Evolutionary conservation across 2,888 invertebrate species (phyloP), one percentile per base, ranked within the genome.

Genomic region (Ectobius pallidus): DNA sequence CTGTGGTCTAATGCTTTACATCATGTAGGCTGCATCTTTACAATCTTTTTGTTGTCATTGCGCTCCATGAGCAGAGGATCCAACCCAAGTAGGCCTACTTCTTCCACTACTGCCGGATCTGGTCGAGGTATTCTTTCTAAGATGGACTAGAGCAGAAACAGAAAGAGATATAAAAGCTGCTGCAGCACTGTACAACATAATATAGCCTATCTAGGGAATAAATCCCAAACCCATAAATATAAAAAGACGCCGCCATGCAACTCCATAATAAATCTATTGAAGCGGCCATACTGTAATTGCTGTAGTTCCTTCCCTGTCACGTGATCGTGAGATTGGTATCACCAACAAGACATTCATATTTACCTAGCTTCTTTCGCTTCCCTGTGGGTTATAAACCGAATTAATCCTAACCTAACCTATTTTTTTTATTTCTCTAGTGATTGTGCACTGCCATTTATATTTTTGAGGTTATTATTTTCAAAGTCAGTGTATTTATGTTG

Each of bases 1-100:
- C 93, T 86, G 79, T 94, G 94, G 0, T 91, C 93, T 72, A n/a
- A 92, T 87, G 58, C 90, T 88, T 79, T 85, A 86, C 78, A 91
- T 86, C 77, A 55, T 49, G 46, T 74, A 74, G 68, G 77, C 78
- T 73, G 77, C 78, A 65, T 80, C 79, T 76, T 77, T 77, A 49
- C 78, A 73, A 55, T 75, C 77, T 65, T 55, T 1, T 61, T 34
- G 27, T 70, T 69, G 27, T 30, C 69, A 65, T 78, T 77, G 65
- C 77, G 80, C 63, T 77, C 76, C 61, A 75, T 18, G n/a, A 52
- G 69, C 67, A 78, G 69, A 34, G 81, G 82, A 78, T 83, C 78
- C 34, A 77, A 20, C 14, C 83, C 83, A 42, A 83, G 78, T 39
- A n/a, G n/a, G n/a, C n/a, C n/a, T n/a, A 82, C 78, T 75, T 80